phyloP scores from a whole-genome alignment of 1,140 invertebrate genomes.

The Colletes gigas region DNA sequence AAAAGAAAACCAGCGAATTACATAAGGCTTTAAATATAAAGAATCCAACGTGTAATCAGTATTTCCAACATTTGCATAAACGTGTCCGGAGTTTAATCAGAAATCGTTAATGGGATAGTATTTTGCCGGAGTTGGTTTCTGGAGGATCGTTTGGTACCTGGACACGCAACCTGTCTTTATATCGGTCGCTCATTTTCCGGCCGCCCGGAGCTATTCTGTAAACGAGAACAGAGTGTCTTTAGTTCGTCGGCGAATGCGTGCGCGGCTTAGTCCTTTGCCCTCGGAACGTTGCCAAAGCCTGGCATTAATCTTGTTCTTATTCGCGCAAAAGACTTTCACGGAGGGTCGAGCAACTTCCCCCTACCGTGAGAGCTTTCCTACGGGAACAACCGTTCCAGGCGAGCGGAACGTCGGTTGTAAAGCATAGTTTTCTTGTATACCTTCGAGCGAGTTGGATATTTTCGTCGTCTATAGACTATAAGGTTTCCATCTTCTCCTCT shows the following conservation, averaged over 20 bases:
- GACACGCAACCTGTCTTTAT: slow-evolving; percentile 15
- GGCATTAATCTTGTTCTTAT: slow-evolving; percentile 65
- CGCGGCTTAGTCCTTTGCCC: slow-evolving; percentile 12
- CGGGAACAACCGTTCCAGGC: slow-evolving; percentile 41
- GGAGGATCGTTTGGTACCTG: not conserved
- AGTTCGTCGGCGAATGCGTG: slow-evolving; percentile 28
- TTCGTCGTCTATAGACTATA: slow-evolving; percentile 57
- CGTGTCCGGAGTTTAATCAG: too few relatives aligned
- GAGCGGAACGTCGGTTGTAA: slow-evolving; percentile 20
- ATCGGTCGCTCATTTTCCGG: slow-evolving; percentile 53
- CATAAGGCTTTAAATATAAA: too few relatives aligned
- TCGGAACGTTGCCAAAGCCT: slow-evolving; percentile 58
- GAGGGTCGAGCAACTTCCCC: slow-evolving; percentile 31
- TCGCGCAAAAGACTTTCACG: slow-evolving; percentile 43
- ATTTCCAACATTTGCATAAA: too few relatives aligned
- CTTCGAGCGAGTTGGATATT: slow-evolving; percentile 41
- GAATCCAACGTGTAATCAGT: too few relatives aligned
- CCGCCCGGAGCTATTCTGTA: slow-evolving; percentile 53
- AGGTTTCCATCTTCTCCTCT: slow-evolving; percentile 15
- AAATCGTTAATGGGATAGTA: too few relatives aligned
- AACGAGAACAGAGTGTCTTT: slow-evolving; percentile 54
- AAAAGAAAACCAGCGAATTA: too few relatives aligned
- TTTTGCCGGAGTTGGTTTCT: not conserved
- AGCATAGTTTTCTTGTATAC: slow-evolving; percentile 29
- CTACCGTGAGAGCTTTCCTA: slow-evolving; percentile 13